These are phyloP conservation scores for Hylaeus volcanicus DNA, from an alignment of 1,140 invertebrate species.

Conservation along the genomic window DNA sequence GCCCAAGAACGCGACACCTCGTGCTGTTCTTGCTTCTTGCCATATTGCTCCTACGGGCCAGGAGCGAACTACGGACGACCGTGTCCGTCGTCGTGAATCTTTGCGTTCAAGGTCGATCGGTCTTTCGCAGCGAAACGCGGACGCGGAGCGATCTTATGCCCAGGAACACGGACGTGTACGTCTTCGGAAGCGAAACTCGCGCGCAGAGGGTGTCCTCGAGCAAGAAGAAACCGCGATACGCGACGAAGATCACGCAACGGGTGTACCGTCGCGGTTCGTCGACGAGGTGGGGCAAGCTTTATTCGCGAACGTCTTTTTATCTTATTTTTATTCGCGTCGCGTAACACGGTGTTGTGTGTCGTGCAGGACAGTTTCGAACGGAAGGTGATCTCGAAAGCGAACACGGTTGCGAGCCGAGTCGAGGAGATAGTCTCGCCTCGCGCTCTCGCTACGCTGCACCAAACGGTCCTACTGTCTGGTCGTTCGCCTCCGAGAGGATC, in stretches of 20 bases:
- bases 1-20: slow-evolving; percentile 66
- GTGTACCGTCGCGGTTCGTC: neutral
- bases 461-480: slow-evolving; percentile 5
- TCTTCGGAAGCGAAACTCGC: neutral
- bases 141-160: neutral
- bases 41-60: neutral
- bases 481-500: neutral
- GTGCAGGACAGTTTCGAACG: slow-evolving; percentile 31
- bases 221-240: slow-evolving; percentile 12
- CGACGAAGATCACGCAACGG: neutral
- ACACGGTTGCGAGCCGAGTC: neutral
- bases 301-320: no score
- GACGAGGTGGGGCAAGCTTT: slow-evolving; percentile 27
- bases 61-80: neutral
- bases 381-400: neutral
- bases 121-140: neutral
- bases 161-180: neutral
- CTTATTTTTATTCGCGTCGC: neutral
- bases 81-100: neutral
- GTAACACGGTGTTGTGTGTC: neutral
- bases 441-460: neutral
- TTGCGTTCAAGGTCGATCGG: slow-evolving; percentile 12
- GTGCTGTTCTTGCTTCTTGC: slow-evolving; percentile 39
- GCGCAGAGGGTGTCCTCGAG: slow-evolving; percentile 11
- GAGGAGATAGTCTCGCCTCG: neutral